Conservation (phyloP, 2,113 vertebrate species). For the Hystrix cristata region DNA sequence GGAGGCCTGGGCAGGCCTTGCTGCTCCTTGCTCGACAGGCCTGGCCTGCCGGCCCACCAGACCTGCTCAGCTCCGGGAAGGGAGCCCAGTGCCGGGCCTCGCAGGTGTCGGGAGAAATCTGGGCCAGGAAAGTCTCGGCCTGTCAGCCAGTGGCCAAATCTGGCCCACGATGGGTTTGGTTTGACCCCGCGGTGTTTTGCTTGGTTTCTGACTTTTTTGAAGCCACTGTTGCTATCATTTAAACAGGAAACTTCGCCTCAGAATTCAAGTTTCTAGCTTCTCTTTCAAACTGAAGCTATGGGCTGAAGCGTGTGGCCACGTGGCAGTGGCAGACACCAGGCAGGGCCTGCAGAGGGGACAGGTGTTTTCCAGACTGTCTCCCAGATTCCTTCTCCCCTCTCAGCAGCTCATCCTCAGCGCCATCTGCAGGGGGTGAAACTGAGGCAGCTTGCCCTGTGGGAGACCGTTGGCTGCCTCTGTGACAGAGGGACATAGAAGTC, state of each 20-base stretch:
- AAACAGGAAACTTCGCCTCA: background rate
- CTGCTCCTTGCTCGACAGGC: background rate
- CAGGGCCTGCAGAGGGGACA: background rate
- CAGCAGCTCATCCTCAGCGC: background rate
- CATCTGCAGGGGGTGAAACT: background rate
- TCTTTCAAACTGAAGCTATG: background rate
- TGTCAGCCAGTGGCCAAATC: background rate
- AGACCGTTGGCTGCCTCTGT: background rate
- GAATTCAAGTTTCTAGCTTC: conserved; percentile 24
- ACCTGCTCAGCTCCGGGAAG: background rate
- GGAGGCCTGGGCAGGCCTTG: background rate
- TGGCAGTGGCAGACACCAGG: background rate
- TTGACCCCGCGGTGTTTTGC: accelerated
- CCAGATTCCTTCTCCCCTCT: background rate
- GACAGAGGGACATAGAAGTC: background rate
- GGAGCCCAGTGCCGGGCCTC: background rate
- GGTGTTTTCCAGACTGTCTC: background rate
- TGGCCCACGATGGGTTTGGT: accelerated
- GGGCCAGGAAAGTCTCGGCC: background rate
- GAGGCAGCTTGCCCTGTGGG: too few species aligned
- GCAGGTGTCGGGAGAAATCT: background rate
- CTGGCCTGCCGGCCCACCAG: background rate
- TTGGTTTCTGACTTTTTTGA: background rate
- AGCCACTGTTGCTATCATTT: background rate
- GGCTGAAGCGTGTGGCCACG: background rate